A percentile compares a stretch with the other conserved stretches of the same genome.
Evolutionary conservation across 2,888 invertebrate species (phyloP).

Genomic region (Onchidella celtica): DNA sequence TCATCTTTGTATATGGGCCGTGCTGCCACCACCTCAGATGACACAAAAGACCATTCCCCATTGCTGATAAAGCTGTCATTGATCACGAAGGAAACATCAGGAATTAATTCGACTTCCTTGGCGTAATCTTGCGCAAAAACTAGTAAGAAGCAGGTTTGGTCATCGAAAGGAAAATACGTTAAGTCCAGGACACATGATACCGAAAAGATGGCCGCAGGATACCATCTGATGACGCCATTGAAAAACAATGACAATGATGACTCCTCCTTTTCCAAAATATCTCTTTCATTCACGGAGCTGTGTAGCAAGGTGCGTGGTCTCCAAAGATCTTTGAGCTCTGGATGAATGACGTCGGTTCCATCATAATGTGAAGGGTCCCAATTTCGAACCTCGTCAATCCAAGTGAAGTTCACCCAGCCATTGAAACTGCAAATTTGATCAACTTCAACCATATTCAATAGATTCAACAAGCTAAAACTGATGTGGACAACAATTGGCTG

Average conservation of each 20-base stretch:
- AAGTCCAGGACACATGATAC: slow-evolving; percentile 23
- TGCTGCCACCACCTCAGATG: neutral
- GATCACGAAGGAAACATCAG: neutral
- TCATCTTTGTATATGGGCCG: neutral
- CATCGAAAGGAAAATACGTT: slow-evolving; percentile 38
- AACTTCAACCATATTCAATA: neutral
- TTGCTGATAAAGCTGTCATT: neutral
- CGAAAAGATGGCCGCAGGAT: slow-evolving; percentile 6
- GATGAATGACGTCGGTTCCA: neutral
- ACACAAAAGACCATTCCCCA: slow-evolving; percentile 28
- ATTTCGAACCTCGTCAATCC: neutral
- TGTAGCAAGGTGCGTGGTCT: neutral
- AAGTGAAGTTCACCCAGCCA: neutral
- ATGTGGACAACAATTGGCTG: neutral
- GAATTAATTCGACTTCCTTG: neutral
- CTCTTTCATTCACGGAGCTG: neutral
- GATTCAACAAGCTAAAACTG: neutral
- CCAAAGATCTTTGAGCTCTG: neutral
- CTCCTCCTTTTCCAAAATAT: neutral
- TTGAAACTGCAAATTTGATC: neutral
- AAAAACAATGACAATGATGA: neutral
- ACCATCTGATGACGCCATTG: neutral
- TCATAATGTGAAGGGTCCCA: neutral
- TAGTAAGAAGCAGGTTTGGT: slow-evolving; percentile 7
- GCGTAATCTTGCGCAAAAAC: neutral